Evolutionary conservation across 2,888 invertebrate genomes (phyloP), one percentile per base, ranked within the genome.

Genomic region (Agriopis marginaria): DNA sequence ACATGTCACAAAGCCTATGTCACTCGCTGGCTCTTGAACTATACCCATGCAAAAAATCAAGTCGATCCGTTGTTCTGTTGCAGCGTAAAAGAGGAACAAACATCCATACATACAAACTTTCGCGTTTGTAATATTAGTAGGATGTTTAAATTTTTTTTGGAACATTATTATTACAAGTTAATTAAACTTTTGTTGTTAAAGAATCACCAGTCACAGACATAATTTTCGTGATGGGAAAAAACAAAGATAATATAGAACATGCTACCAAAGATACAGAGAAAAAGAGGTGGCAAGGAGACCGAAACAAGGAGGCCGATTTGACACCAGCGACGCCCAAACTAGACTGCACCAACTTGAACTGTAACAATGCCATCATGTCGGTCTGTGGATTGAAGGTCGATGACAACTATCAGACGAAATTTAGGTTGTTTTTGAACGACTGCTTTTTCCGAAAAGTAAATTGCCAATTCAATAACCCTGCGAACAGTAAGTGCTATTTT

Each of bases 361-460:
- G 93, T 11, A 84, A 87, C 14, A 89, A 83, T 1, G 81, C 79
- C 0, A 39, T 87, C 0, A 67, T 79, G 0, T 82, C 90, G 0
- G 66, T 92, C 0, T 93, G 93, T 51, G 93, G 91, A 0, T 84
- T 78, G 0, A 91, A 87, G 75, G 59, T 82, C 0, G 85, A 56
- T 14, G 55, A 89, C 0, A 79, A 85, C 44, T 81, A 78, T 0
- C 74, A 77, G 0, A 80, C 80, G 79, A 85, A 75, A 64, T 87
- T 87, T 54, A 83, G 93, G 59, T 14, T 91, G 9, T 93, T 93
- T 66, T 60, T 88, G 49, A 93, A 93, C 9, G 88, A 90, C 0
- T 93, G 93, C 54, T 93, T 78, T 47, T 92, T 88, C 8, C 82
- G 88, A 12, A 93, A 92, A 74, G 93, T 93, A 0, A 93, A 93